Percentiles rank a stretch among this genome's conserved stretches.
phyloP scores from a whole-genome alignment of 1,140 invertebrate species.

The Bicyclus anynana region DNA sequence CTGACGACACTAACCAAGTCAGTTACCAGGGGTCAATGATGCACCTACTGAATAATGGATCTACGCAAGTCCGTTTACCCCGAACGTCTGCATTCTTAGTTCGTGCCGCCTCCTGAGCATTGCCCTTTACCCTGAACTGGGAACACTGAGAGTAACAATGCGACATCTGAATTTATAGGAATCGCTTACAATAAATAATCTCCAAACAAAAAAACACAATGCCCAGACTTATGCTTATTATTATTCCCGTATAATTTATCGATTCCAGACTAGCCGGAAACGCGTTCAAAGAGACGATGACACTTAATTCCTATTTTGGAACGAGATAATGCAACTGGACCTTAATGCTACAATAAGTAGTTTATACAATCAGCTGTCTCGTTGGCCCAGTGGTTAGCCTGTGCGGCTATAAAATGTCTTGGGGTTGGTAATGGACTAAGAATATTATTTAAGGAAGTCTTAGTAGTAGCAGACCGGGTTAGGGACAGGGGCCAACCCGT shows the following conservation, averaged over 20 bases:
- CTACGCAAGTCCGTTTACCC: slow-evolving; percentile 51
- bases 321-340: not conserved
- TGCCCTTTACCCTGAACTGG: slow-evolving; percentile 56
- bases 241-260: slow-evolving; percentile 29
- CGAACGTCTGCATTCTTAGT: slow-evolving; percentile 55
- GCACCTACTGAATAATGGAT: slow-evolving; percentile 54
- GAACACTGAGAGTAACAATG: slow-evolving; percentile 29
- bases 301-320: slow-evolving; percentile 16
- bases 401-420: no score
- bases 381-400: no score
- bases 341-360: no score
- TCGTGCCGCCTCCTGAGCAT: slow-evolving; percentile 37
- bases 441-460: no score
- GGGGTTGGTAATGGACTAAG: no score
- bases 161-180: slow-evolving; percentile 26
- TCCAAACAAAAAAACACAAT: slow-evolving; percentile 21
- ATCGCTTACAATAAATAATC: slow-evolving; percentile 30
- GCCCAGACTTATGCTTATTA: slow-evolving; percentile 26
- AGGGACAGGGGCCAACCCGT: no score
- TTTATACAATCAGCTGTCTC: no score
- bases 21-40: slow-evolving; percentile 45
- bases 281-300: slow-evolving; percentile 15
- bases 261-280: slow-evolving; percentile 17
- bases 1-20: slow-evolving; percentile 28
- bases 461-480: no score